Percentiles rank a stretch among this genome's conserved stretches.
phyloP scores from a whole-genome alignment of 2,797 vertebrate genomes.

The Halcyon leucocephala region DNA sequence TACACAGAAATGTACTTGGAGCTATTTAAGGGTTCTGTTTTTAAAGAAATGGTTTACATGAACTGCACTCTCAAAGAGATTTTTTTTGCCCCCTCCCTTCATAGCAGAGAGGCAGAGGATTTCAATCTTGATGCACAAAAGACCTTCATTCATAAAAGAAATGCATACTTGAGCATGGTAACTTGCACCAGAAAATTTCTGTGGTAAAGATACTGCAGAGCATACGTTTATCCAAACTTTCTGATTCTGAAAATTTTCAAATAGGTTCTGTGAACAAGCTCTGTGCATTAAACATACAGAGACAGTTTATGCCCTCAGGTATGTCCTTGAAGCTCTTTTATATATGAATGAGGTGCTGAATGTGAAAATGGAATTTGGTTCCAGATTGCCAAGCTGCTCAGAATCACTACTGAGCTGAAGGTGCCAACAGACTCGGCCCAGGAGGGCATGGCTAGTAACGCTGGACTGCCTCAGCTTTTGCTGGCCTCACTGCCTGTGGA shows the following conservation, averaged over 20 bases:
- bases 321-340: neutral
- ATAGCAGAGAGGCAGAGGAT: constrained; percentile 74
- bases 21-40: constrained; percentile 79
- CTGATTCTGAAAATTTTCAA: neutral
- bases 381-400: neutral
- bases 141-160: constrained; percentile 78
- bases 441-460: neutral
- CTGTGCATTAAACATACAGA: neutral
- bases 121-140: constrained; percentile 80
- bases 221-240: constrained; percentile 21
- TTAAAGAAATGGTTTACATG: constrained; percentile 81
- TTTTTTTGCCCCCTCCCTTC: constrained; percentile 34
- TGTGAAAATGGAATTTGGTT: neutral
- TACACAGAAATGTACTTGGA: constrained; percentile 76
- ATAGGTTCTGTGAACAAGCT: neutral
- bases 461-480: neutral
- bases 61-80: constrained; percentile 72
- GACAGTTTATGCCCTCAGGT: neutral
- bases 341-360: neutral
- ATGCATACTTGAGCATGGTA: constrained; percentile 63
- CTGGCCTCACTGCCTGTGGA: neutral
- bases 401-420: neutral
- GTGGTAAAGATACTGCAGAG: constrained; percentile 42
- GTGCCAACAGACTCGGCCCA: neutral
- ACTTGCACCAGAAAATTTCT: constrained; percentile 67